Percentiles rank a stretch among this genome's conserved stretches.
These are phyloP conservation scores for Diplosoma virens DNA, from an alignment of 23 tunicate genomes.

Conservation along the genomic window DNA sequence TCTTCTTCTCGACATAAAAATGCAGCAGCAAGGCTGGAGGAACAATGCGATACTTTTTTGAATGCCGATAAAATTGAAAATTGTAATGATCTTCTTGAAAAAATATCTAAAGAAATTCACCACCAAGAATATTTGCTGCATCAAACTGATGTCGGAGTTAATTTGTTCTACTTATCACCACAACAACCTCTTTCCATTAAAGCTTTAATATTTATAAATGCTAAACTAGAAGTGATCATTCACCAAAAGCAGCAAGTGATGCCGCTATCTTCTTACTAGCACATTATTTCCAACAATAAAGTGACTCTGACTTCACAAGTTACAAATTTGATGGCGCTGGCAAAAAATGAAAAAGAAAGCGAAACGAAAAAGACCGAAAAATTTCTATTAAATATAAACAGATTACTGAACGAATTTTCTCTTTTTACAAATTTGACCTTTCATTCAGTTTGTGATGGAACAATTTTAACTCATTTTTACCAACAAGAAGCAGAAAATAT, in stretches of 20 bases:
- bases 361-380: not conserved
- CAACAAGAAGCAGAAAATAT: too few relatives aligned
- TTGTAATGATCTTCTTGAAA: not conserved
- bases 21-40: constrained; percentile 8
- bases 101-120: constrained; percentile 6
- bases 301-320: constrained; percentile 5
- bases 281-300: not conserved
- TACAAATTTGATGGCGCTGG: constrained; percentile 15
- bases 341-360: not conserved
- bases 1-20: constrained; percentile 18
- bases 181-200: not conserved
- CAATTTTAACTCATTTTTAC: not conserved
- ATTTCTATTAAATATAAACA: not conserved
- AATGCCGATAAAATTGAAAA: constrained; percentile 5
- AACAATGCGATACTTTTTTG: constrained; percentile 3
- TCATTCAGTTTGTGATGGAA: constrained; percentile 1
- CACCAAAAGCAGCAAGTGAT: not conserved
- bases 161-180: not conserved
- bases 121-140: constrained; percentile 8
- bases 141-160: not conserved
- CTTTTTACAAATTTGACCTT: not conserved
- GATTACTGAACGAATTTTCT: not conserved
- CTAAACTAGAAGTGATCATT: constrained; percentile 5
- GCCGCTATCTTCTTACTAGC: constrained; percentile 10
- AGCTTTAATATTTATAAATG: constrained; percentile 17